phyloP scores from a whole-genome alignment of 2,888 invertebrate genomes.

The Stictocephala bisonia region DNA sequence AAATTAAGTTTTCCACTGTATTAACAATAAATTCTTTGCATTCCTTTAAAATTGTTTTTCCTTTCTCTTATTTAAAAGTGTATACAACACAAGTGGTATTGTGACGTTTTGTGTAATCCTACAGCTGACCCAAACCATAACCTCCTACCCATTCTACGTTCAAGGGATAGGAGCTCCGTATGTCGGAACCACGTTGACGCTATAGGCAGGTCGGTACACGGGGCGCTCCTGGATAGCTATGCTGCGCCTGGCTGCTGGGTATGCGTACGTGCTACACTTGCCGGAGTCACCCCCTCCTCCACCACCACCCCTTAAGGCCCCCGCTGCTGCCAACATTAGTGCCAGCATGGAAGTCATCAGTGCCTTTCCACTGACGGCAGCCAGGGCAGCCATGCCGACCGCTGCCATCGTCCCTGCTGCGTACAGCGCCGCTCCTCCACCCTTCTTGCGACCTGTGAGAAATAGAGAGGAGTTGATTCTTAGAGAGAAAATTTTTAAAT shows the following conservation, averaged over 20 bases:
- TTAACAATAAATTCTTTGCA: no score
- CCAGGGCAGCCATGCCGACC: constrained; percentile 82
- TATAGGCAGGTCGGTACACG: constrained; percentile 14
- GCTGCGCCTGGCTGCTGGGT: constrained; percentile 27
- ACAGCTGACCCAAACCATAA: no score
- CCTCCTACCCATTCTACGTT: no score
- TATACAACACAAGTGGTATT: no score
- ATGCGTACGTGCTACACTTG: constrained; percentile 35
- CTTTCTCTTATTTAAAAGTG: no score
- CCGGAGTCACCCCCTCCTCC: constrained; percentile 47
- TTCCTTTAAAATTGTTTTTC: no score
- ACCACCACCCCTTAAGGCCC: constrained; percentile 53
- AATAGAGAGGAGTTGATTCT: no score
- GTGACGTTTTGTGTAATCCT: no score
- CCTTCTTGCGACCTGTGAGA: constrained; percentile 47
- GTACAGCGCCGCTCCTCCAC: constrained; percentile 52
- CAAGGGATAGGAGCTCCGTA: constrained; percentile 12
- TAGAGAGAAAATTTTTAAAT: no score
- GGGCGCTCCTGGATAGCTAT: constrained; percentile 12
- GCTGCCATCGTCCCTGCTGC: constrained; percentile 78
- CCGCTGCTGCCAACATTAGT: constrained; percentile 80
- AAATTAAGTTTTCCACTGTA: no score
- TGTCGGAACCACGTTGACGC: constrained; percentile 12
- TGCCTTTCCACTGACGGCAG: constrained; percentile 86
- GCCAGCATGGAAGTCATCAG: constrained; percentile 86